Conservation (phyloP, 1,140 invertebrate species). For the Anthonomus grandis region DNA sequence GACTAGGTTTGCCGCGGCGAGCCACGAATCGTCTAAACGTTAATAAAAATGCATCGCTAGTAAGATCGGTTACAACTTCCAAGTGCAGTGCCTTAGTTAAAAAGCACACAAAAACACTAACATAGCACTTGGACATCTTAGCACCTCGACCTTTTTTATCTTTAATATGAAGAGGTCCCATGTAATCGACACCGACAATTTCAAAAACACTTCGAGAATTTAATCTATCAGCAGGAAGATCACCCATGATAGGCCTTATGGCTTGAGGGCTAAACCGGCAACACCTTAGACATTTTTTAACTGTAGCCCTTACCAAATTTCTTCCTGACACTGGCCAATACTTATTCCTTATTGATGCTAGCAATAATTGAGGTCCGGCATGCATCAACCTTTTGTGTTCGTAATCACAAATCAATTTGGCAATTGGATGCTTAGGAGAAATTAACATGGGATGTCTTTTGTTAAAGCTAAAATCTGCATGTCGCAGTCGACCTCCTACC, state of each 20-base stretch:
- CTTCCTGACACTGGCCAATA: conserved; percentile 34
- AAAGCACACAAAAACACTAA: conserved; percentile 42
- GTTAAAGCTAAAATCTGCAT: conserved; percentile 31
- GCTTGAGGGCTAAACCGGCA: conserved; percentile 9
- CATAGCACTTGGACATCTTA: conserved; percentile 34
- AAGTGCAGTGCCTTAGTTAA: conserved; percentile 41
- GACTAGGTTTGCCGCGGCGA: conserved; percentile 29
- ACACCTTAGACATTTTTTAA: conserved; percentile 24
- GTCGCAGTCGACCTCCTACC: conserved; percentile 44
- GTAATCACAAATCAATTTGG: conserved; percentile 27
- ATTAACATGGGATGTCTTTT: conserved; percentile 40
- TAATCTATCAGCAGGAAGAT: conserved; percentile 21
- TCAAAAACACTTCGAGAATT: background rate
- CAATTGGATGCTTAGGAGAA: conserved; percentile 15
- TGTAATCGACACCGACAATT: conserved; percentile 36
- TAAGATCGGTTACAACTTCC: conserved; percentile 39
- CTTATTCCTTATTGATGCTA: background rate
- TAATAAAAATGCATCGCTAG: conserved; percentile 39
- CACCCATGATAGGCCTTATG: too few species aligned
- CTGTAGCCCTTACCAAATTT: conserved; percentile 24
- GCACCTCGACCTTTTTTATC: conserved; percentile 22
- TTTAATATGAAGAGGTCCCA: conserved; percentile 30
- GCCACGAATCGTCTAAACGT: conserved; percentile 36
- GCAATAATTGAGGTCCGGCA: conserved; percentile 2
- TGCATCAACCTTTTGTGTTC: conserved; percentile 31